phyloP scores from a whole-genome alignment of 2,888 invertebrate species.

The Macroteleia sp. region DNA sequence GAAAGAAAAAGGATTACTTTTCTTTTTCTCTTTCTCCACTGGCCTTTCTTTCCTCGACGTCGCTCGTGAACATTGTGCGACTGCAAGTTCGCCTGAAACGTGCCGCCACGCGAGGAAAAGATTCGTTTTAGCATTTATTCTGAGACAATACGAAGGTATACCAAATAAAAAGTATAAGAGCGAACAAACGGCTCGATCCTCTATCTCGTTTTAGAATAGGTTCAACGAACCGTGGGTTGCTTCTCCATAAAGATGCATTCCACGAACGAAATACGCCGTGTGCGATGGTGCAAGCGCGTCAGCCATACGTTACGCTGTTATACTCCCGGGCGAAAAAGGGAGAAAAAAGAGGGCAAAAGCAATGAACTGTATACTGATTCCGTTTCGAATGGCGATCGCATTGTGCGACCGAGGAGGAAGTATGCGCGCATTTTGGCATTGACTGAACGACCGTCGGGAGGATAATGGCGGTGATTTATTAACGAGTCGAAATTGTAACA shows the following conservation, averaged over 20 bases:
- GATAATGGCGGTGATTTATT: conserved; percentile 73
- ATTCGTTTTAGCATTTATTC: conserved; percentile 65
- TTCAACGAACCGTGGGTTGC: conserved; percentile 69
- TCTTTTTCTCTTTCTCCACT: conserved; percentile 28
- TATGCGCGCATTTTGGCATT: conserved; percentile 61
- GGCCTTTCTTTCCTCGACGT: conserved; percentile 23
- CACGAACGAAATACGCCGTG: conserved; percentile 60
- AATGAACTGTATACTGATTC: conserved; percentile 51
- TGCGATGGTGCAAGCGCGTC: conserved; percentile 61
- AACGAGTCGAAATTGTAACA: conserved; percentile 70
- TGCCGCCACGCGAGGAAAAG: conserved; percentile 60
- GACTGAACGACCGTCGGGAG: conserved; percentile 61
- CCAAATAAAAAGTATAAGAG: conserved; percentile 63
- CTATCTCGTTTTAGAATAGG: conserved; percentile 67
- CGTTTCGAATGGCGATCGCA: conserved; percentile 31
- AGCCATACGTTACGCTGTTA: conserved; percentile 60
- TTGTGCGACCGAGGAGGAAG: conserved; percentile 58
- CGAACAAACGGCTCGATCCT: conserved; percentile 64
- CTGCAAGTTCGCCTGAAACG: conserved; percentile 37
- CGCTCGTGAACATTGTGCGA: conserved; percentile 49
- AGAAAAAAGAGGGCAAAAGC: conserved; percentile 34
- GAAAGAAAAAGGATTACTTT: conserved; percentile 27
- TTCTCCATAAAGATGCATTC: conserved; percentile 68
- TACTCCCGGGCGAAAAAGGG: conserved; percentile 42
- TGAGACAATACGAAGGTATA: conserved; percentile 61